These are phyloP conservation scores for Microcebus ravelobensis DNA, from an alignment of 2,113 vertebrate genomes.

Conservation along the genomic window DNA sequence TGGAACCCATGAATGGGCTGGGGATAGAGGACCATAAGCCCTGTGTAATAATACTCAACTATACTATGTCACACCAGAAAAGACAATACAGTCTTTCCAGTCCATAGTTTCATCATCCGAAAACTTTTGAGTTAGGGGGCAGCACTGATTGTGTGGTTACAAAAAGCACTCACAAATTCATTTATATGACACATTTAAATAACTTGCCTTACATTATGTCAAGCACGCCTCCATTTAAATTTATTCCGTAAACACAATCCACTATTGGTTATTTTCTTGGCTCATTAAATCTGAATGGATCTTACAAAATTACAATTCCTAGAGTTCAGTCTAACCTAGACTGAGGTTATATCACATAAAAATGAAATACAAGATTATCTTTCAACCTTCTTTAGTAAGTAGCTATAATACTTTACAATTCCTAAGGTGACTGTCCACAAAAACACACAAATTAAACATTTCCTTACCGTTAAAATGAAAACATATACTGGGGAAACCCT, in stretches of 20 bases:
- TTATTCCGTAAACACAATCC: not conserved
- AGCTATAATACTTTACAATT: not conserved
- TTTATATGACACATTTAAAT: not conserved
- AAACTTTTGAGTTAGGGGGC: not conserved
- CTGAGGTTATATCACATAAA: not conserved
- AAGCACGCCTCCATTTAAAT: not conserved
- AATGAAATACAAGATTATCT: not conserved
- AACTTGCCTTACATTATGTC: not conserved
- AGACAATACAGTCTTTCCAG: not conserved
- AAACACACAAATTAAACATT: not conserved
- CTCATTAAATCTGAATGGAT: not conserved
- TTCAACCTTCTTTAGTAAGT: not conserved
- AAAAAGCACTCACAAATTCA: not conserved
- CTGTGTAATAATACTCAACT: not conserved
- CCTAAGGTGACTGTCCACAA: not conserved
- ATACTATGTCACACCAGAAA: not conserved
- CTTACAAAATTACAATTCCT: not conserved
- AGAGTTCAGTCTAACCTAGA: not conserved
- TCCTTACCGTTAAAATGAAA: not conserved
- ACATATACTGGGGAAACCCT: not conserved
- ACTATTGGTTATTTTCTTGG: not conserved
- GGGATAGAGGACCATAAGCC: not conserved
- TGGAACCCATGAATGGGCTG: not conserved
- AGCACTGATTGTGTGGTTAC: not conserved
- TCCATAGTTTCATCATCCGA: not conserved